phyloP scores from a whole-genome alignment of 1,140 invertebrate species.

The Heliconius nattereri region DNA sequence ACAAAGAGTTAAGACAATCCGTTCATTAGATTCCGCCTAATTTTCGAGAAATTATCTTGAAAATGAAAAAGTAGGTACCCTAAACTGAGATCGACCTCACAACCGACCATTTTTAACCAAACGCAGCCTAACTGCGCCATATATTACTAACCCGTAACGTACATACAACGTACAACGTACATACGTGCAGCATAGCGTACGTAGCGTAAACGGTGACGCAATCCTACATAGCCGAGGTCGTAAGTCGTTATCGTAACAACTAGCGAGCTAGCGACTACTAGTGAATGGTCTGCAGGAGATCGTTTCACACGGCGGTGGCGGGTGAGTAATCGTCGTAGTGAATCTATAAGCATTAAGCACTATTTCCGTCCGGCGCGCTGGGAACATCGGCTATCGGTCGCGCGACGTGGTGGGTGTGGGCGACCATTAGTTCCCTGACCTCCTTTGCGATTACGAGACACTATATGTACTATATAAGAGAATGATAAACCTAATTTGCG shows the following conservation, averaged over 20 bases:
- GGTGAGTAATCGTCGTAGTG: slow-evolving; percentile 59
- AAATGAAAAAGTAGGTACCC: too few relatives aligned
- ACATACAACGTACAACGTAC: background rate
- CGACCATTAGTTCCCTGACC: slow-evolving; percentile 60
- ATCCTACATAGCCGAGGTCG: slow-evolving; percentile 22
- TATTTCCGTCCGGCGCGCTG: slow-evolving; percentile 62
- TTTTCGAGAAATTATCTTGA: too few relatives aligned
- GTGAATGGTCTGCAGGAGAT: slow-evolving; percentile 37
- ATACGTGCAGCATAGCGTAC: background rate
- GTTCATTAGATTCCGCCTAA: too few relatives aligned
- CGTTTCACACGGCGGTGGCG: slow-evolving; percentile 34
- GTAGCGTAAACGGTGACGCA: slow-evolving; percentile 22
- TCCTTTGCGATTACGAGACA: slow-evolving; percentile 45
- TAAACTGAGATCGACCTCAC: too few relatives aligned
- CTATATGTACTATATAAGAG: background rate
- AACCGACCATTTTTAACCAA: too few relatives aligned
- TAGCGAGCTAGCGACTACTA: slow-evolving; percentile 15
- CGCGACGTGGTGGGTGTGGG: slow-evolving; percentile 46
- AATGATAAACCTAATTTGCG: too few relatives aligned
- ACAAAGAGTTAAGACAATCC: too few relatives aligned
- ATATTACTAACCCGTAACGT: background rate
- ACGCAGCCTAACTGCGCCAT: too few relatives aligned
- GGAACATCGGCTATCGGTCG: slow-evolving; percentile 47
- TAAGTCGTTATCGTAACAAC: slow-evolving; percentile 30
- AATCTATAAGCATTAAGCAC: slow-evolving; percentile 44